A percentile compares a stretch with the other conserved stretches of the same genome.
Evolutionary conservation across 2,888 invertebrate genomes (phyloP).

Genomic region (Limnephilus lunatus): DNA sequence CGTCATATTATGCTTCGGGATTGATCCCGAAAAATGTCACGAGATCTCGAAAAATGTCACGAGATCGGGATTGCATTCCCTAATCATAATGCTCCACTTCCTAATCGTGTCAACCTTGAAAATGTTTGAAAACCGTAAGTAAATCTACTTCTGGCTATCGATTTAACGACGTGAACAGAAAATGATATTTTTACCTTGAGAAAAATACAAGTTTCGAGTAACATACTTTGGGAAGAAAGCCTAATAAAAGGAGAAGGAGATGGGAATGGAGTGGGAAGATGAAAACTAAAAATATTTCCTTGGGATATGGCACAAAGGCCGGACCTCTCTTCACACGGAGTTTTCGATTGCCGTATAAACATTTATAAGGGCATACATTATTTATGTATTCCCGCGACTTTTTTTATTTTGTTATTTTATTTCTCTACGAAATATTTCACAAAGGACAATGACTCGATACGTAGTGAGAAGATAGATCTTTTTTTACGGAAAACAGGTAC

Average conservation of each 20-base stretch:
- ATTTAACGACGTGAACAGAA: not conserved
- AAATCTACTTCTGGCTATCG: not conserved
- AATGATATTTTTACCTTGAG: not conserved
- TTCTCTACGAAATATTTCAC: not conserved
- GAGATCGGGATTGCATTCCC: too few relatives aligned
- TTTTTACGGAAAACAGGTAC: not conserved
- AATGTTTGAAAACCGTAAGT: not conserved
- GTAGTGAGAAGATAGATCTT: not conserved
- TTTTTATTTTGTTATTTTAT: slow-evolving; percentile 2
- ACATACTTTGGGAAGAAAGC: not conserved
- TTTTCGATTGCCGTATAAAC: slow-evolving; percentile 33
- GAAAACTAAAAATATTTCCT: not conserved
- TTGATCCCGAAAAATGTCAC: too few relatives aligned
- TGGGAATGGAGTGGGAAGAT: not conserved
- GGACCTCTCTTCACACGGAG: slow-evolving; percentile 15
- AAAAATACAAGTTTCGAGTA: not conserved
- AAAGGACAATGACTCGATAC: slow-evolving; percentile 3
- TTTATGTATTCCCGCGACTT: not conserved
- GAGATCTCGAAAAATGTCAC: too few relatives aligned
- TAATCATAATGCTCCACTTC: not conserved
- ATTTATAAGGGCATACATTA: slow-evolving; percentile 15
- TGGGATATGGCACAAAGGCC: not conserved
- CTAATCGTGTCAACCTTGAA: not conserved
- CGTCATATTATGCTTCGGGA: too few relatives aligned
- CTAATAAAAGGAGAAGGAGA: not conserved